Conservation (phyloP, 2,113 vertebrate species). For the Caretta caretta region DNA sequence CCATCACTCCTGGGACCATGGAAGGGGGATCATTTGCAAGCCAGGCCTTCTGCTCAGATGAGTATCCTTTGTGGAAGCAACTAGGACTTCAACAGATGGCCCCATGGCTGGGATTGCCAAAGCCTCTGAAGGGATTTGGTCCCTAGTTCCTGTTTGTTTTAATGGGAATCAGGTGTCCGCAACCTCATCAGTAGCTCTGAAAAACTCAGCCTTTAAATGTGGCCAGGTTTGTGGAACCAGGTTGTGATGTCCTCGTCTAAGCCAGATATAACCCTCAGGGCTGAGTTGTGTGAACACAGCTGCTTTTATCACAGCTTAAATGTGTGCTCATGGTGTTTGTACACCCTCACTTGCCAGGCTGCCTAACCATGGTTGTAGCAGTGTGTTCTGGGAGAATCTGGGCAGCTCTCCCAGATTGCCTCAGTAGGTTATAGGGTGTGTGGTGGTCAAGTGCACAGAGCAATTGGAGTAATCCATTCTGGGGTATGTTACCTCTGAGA, state of each 20-base stretch:
- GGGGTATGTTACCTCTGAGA: not conserved
- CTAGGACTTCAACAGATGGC: not conserved
- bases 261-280: not conserved
- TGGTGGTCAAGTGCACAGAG: not conserved
- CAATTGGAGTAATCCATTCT: not conserved
- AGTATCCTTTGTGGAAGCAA: not conserved
- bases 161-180: not conserved
- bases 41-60: not conserved
- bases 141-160: not conserved
- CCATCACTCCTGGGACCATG: not conserved
- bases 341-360: not conserved
- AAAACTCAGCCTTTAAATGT: not conserved
- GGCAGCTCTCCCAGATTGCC: not conserved
- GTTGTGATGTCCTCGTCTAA: not conserved
- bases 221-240: not conserved
- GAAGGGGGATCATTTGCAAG: not conserved
- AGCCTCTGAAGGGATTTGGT: not conserved
- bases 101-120: not conserved
- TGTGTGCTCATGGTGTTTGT: not conserved
- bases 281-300: not conserved
- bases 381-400: not conserved
- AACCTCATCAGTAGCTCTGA: too few species aligned
- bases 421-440: not conserved
- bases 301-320: not conserved
- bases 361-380: not conserved